Base-by-base conservation (phyloP, 1,140 invertebrate genomes). In the Pachyrhynchus sulphureomaculatus region DNA sequence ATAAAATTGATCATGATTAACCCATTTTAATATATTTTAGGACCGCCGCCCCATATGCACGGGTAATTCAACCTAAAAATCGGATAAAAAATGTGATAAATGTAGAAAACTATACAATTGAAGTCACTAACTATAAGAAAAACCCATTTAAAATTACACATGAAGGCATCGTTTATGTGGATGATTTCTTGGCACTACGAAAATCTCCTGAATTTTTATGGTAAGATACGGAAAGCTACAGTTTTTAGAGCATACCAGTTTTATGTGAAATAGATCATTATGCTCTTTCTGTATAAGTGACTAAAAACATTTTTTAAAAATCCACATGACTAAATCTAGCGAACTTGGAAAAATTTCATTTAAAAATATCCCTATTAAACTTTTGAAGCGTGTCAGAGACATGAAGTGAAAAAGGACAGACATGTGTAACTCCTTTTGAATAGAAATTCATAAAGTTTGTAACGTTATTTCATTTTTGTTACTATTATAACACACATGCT, bases 111-210 rank as follows among this genome's bases (percentile, higher is more conserved):
- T 74, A 13, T 33, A 41, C 2, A 39, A 63, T 10, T 9, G 17
- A 37, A 49, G 23, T 18, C 5, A 13, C 41, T 6, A 58, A 58
- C 29, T 2, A 17, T 2, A 20, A 26, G n/a, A 13, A 24, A 8
- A 58, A 48, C 23, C 56, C 56, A 4, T 84, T 85, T 65, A 77
- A 77, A 29, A 76, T 86, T 9, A 86, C 84, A 0, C 41, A 64
- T 4, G 79, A 76, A 26, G 84, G 84, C 0, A 86, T 86, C 47
- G 62, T 86, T 15, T 86, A 79, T 66, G 80, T 86, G 0, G 65
- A 71, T 2, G 75, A 85, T 67, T 69, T 45, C 58, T 75, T 77
- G 66, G 45, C 26, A 21, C 26, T 58, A 75, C 73, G 60, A 18
- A 56, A 58, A 2, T 34, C 3, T 1, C 23, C 37, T 4, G 29